Base-by-base conservation (phyloP, 2,797 vertebrate species). In the Onychomys arenicola region DNA sequence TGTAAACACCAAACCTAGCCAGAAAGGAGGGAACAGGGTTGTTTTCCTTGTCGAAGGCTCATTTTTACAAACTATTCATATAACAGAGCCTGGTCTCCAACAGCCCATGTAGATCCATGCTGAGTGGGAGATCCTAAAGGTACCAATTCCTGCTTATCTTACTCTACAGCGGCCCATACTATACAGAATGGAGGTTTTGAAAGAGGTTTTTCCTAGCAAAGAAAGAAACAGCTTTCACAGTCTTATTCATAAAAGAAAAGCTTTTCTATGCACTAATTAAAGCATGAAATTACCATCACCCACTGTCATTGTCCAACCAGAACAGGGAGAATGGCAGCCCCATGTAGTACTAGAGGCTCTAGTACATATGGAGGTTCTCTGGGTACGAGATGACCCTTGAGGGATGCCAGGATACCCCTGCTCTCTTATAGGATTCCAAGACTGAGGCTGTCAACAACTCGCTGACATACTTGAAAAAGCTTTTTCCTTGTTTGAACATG, bases 331-430 rank as follows among this genome's bases (percentile, higher is more conserved):
- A 10, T 71, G 14, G 29, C 17, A 57, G 52, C 10, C 23, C 37
- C 5, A 0, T 4, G 8, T 32, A 25, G 2, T 23, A 3, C 0
- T 7, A 12, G n/a, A 25, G 8, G 14, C 2, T 76, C n/a, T 43
- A 40, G 10, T 23, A 2, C 0, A 37, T n/a, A 3, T 5, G 14
- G 17, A 13, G 14, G 0, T 63, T 34, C 59, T 71, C 2, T 10
- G 8, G 63, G 21, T 14, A 37, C 8, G 14, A 17, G 63, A 59
- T 71, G 65, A n/a, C 13, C 29, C 52, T 49, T 57, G 29, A 13
- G 13, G 46, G 43, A 7, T 4, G 0, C 43, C 37, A 4, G 6
- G 2, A 21, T 27, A 7, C 37, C 5, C 57, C 21, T 17, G 69
- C 34, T 43, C 16, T 57, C 29, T 37, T 49, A 6, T 2, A 12